Evolutionary conservation across 2,113 vertebrate genomes (phyloP).

Genomic region (Sinocyclocheilus anshuiensis): DNA sequence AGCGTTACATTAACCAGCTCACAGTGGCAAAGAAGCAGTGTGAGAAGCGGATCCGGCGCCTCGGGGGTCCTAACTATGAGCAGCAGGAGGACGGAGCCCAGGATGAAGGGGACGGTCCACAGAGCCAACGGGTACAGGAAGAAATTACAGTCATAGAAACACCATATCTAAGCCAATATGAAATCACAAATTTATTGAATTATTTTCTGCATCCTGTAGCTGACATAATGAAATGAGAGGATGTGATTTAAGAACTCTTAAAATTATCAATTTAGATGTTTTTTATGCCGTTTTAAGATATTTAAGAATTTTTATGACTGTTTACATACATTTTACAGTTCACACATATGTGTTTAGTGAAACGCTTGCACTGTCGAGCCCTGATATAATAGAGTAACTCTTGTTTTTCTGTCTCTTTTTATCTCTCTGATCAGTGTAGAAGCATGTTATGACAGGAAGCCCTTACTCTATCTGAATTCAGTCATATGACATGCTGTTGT

Average conservation of each 20-base stretch:
- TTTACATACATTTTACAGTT: too few species aligned
- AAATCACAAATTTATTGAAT: too few species aligned
- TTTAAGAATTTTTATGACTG: too few species aligned
- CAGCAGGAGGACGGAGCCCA: conserved; percentile 82
- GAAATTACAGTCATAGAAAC: too few species aligned
- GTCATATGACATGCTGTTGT: conserved; percentile 32
- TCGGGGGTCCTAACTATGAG: conserved; percentile 92
- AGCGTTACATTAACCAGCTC: conserved; percentile 97
- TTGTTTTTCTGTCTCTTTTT: background rate
- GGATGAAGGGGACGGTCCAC: conserved; percentile 87
- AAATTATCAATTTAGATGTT: too few species aligned
- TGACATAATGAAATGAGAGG: background rate
- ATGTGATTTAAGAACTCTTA: background rate
- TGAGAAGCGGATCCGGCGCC: conserved; percentile 89
- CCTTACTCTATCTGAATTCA: background rate
- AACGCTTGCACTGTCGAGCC: too few species aligned
- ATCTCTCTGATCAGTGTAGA: background rate
- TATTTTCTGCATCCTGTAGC: background rate
- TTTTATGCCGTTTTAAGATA: too few species aligned
- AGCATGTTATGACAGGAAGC: background rate
- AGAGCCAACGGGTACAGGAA: conserved; percentile 85
- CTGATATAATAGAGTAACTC: background rate
- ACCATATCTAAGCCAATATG: too few species aligned
- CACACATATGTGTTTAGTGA: too few species aligned
- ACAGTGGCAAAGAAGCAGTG: conserved; percentile 99